Base-by-base conservation (phyloP, 2,888 invertebrate genomes). In the Zelleria hepariella region DNA sequence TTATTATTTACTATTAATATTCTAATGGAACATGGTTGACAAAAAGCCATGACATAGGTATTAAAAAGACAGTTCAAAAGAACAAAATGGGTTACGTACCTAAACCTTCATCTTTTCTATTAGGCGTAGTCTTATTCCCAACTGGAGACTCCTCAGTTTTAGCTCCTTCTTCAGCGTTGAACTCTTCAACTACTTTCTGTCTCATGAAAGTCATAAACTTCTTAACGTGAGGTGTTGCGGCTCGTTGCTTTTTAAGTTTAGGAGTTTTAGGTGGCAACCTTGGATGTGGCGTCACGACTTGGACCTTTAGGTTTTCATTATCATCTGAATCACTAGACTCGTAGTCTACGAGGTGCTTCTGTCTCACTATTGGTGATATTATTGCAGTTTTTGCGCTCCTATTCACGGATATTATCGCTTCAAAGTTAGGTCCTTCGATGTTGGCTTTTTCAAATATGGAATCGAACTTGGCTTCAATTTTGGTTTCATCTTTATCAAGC, bases 311-410 rank as follows among this genome's bases (percentile, higher is more conserved):
- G 60, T 60, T 66, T 5, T 71, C 68, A 49, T 24, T 10, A n/a
- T 57, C 47, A 1, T 18, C 18, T 42, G 79, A 76, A 21, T 77
- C 86, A 67, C 82, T 87, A 0, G 73, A 79, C 57, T 42, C 47
- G 23, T 87, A 88, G 72, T 87, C 87, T 1, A 88, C 87, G 49
- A 87, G 61, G 69, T 77, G 62, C 55, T 78, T 78, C 26, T 75
- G 80, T 61, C 83, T 74, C 0, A 86, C 67, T 5, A 82, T 68
- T 1, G 88, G 88, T 49, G 87, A 87, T 59, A 88, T 83, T 0
- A 87, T 68, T 47, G 87, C 87, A 1, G 86, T 87, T 68, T 75
- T 86, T 59, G 71, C 78, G 5, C 62, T 67, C 63, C 79, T 85
- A 63, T 79, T 77, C 20, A 82, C 71, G 4, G 74, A 75, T 25